Conservation (phyloP, 64 coral and sea anemone genomes). For the Stichodactyla helianthus region DNA sequence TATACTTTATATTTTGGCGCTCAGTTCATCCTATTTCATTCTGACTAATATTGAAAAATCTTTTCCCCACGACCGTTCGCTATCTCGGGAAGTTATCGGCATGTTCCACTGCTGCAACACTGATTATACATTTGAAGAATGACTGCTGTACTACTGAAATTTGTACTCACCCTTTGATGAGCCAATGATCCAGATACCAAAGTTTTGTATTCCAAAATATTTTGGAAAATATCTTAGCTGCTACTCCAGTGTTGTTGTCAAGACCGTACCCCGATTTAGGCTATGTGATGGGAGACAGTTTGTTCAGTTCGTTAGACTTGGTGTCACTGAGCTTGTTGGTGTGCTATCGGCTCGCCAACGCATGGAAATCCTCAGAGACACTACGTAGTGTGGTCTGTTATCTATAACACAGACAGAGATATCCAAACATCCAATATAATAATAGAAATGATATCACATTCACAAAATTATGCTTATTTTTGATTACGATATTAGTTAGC, state of each 20-base stretch:
- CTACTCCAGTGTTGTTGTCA: not conserved
- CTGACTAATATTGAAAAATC: too few species aligned
- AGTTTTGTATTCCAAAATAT: not conserved
- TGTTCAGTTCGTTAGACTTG: not conserved
- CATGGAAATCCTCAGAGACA: not conserved
- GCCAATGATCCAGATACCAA: not conserved
- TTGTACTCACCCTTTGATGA: not conserved
- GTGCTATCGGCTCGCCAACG: not conserved
- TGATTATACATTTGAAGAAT: too few species aligned
- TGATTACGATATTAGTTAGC: not conserved
- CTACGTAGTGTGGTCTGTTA: not conserved
- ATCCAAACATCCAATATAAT: not conserved
- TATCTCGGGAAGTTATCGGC: too few species aligned
- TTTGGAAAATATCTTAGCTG: not conserved
- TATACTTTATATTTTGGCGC: too few species aligned
- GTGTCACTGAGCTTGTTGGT: not conserved
- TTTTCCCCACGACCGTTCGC: too few species aligned
- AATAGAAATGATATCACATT: too few species aligned
- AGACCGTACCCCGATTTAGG: not conserved
- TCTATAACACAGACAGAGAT: not conserved
- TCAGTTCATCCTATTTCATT: too few species aligned
- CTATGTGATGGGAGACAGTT: not conserved
- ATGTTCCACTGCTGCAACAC: too few species aligned
- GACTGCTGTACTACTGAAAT: too few species aligned
- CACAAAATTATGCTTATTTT: not conserved